These are phyloP conservation scores for Drosophila leontia DNA, from an alignment of 1,140 invertebrate genomes.

Conservation along the genomic window DNA sequence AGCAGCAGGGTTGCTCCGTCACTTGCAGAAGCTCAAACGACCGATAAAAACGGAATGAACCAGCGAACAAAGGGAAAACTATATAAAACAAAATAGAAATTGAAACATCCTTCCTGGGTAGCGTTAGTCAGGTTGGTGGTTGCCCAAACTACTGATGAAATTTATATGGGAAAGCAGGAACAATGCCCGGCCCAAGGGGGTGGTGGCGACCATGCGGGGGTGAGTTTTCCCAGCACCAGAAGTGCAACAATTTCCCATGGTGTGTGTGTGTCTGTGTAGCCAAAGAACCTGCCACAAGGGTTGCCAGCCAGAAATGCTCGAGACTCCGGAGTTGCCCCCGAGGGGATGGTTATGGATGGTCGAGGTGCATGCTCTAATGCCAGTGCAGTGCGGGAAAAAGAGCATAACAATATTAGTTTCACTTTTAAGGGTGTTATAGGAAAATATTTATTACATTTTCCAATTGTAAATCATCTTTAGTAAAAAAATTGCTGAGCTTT, in stretches of 20 bases:
- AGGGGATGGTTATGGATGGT: constrained; percentile 38
- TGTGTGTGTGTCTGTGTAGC: constrained; percentile 30
- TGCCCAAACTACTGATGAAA: constrained; percentile 61
- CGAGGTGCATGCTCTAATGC: constrained; percentile 37
- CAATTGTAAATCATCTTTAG: neutral
- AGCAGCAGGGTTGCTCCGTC: constrained; percentile 54
- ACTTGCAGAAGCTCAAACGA: constrained; percentile 62
- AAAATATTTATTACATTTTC: neutral
- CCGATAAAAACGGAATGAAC: constrained; percentile 68
- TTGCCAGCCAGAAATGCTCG: constrained; percentile 59
- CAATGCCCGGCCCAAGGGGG: constrained; percentile 9
- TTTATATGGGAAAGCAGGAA: constrained; percentile 56
- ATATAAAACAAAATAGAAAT: constrained; percentile 80
- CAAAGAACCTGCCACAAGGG: constrained; percentile 73
- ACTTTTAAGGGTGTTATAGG: neutral
- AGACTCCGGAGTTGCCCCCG: constrained; percentile 24
- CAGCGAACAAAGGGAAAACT: constrained; percentile 49
- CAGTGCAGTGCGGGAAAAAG: constrained; percentile 25
- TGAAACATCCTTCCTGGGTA: constrained; percentile 78
- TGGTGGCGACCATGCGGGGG: constrained; percentile 29
- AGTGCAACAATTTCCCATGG: constrained; percentile 71
- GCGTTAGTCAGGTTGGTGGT: constrained; percentile 36
- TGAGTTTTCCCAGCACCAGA: constrained; percentile 37
- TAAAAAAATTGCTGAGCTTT: neutral
- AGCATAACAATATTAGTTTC: neutral